Evolutionary conservation across 1,140 invertebrate genomes (phyloP).

Genomic region (Papilio aristodemus): DNA sequence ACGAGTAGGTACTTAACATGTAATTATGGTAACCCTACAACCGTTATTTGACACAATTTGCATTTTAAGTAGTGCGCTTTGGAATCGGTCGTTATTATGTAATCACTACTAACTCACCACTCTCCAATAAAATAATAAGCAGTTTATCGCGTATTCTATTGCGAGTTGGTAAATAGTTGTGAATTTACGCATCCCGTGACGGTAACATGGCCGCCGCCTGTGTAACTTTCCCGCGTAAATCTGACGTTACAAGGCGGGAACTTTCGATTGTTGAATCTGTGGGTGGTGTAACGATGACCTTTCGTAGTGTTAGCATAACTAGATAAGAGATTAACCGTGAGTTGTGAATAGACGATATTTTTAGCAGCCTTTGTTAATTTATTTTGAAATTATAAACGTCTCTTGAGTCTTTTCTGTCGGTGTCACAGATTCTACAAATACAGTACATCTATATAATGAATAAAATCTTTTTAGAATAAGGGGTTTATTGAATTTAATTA

Average conservation of each 20-base stretch:
- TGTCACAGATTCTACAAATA: background rate
- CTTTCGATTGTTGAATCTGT: conserved; percentile 18
- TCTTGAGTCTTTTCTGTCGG: background rate
- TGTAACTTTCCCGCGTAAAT: conserved; percentile 27
- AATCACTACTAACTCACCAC: background rate
- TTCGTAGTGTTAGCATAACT: background rate
- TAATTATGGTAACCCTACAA: conserved; percentile 24
- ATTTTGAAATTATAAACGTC: background rate
- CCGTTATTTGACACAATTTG: conserved; percentile 26
- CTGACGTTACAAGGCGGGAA: conserved; percentile 7
- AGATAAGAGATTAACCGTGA: conserved; percentile 7
- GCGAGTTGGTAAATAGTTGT: background rate
- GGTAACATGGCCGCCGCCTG: conserved; percentile 1
- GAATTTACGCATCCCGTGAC: conserved; percentile 25
- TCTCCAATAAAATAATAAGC: conserved; percentile 17
- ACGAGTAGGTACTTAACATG: too few relatives aligned
- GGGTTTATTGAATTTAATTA: too few relatives aligned
- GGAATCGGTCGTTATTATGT: background rate
- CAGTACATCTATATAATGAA: too few relatives aligned
- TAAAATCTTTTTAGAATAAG: too few relatives aligned
- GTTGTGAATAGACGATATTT: background rate
- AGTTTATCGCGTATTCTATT: conserved; percentile 18
- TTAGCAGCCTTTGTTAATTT: background rate
- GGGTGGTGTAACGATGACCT: background rate
- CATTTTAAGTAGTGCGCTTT: background rate